phyloP scores from a whole-genome alignment of 2,888 invertebrate species.

The Bibio marci region DNA sequence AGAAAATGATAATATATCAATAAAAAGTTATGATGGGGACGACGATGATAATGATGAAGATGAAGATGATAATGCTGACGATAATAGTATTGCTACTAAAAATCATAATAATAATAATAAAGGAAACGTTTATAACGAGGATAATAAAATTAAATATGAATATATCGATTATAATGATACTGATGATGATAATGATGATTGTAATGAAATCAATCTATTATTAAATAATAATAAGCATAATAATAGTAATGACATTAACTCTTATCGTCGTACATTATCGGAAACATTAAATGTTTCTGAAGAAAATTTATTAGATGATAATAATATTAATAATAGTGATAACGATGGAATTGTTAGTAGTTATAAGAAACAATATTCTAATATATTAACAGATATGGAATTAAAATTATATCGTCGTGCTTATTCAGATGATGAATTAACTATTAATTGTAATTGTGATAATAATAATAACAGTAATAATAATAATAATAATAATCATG shows the following conservation, averaged over 20 bases:
- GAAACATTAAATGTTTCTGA: slow-evolving; percentile 7
- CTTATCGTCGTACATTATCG: slow-evolving; percentile 10
- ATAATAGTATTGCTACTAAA: not conserved
- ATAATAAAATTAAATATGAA: not conserved
- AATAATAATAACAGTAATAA: slow-evolving; percentile 3
- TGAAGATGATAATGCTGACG: too few relatives aligned
- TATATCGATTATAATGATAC: not conserved
- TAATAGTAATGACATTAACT: not conserved
- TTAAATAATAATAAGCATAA: not conserved
- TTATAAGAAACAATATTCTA: not conserved
- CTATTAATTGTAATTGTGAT: slow-evolving; percentile 3
- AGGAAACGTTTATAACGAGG: not conserved
- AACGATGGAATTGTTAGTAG: not conserved
- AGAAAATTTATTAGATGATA: slow-evolving; percentile 5
- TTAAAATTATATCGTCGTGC: slow-evolving; percentile 10
- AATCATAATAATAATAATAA: slow-evolving; percentile 2
- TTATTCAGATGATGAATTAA: slow-evolving; percentile 10
- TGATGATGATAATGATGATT: slow-evolving; percentile 2
- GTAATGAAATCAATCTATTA: not conserved
- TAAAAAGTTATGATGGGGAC: too few relatives aligned
- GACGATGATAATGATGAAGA: too few relatives aligned
- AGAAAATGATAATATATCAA: too few relatives aligned
- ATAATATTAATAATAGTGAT: slow-evolving; percentile 3
- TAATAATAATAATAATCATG: not conserved
- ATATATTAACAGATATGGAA: slow-evolving; percentile 4